Conservation (phyloP, 2,888 invertebrate genomes). For the Orthonevra nobilis region DNA sequence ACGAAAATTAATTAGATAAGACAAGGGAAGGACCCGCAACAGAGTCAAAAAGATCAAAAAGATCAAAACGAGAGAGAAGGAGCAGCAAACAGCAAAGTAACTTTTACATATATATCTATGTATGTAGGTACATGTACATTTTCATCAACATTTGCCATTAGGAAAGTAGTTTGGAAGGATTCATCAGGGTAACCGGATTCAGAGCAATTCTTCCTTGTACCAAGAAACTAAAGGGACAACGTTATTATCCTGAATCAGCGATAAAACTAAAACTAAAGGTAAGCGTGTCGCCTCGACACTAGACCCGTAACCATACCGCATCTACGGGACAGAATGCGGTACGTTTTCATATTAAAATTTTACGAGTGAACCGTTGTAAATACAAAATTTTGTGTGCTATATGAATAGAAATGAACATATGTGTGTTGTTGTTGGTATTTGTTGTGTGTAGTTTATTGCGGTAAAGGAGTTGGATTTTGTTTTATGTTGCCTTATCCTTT, state of each 20-base stretch:
- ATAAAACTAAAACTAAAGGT: constrained; percentile 64
- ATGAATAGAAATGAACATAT: constrained; percentile 7
- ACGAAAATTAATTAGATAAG: constrained; percentile 58
- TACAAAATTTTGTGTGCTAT: constrained; percentile 41
- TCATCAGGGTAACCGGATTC: not conserved
- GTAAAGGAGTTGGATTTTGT: constrained; percentile 21
- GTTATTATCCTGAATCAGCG: constrained; percentile 60
- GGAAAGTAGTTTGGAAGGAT: constrained; percentile 23
- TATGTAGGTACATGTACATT: not conserved
- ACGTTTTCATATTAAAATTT: constrained; percentile 58
- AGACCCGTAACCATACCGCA: constrained; percentile 4
- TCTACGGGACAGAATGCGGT: constrained; percentile 33
- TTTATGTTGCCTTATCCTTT: constrained; percentile 32
- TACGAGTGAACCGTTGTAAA: constrained; percentile 61
- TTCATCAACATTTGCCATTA: constrained; percentile 33
- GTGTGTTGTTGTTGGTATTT: constrained; percentile 6
- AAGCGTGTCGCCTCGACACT: constrained; percentile 28
- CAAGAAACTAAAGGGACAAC: constrained; percentile 35
- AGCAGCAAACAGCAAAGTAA: too few relatives aligned
- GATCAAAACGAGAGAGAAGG: not conserved
- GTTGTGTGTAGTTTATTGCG: constrained; percentile 46
- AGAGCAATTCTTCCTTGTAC: not conserved
- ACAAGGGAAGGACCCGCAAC: constrained; percentile 1
- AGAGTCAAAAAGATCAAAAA: constrained; percentile 8
- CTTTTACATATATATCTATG: too few relatives aligned